phyloP scores from a whole-genome alignment of 2,888 invertebrate genomes.

The Lasiommata megera region DNA sequence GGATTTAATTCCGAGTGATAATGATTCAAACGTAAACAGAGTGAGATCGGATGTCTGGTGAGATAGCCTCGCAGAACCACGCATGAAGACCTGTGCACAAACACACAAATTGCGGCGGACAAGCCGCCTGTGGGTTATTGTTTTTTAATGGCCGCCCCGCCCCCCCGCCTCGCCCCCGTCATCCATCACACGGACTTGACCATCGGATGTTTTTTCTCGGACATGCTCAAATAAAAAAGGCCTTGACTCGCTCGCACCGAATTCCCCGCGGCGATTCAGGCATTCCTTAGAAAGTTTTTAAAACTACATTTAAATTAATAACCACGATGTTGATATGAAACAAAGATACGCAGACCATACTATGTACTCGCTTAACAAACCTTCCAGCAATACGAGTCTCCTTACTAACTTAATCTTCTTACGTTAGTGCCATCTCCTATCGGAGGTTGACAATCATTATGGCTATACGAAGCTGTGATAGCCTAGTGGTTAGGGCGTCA shows the following conservation, averaged over 20 bases:
- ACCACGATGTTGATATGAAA: constrained; percentile 36
- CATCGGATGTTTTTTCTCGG: constrained; percentile 39
- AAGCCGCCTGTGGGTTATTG: constrained; percentile 69
- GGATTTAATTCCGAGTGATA: no score
- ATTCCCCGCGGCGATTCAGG: constrained; percentile 67
- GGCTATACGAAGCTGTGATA: no score
- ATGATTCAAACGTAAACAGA: no score
- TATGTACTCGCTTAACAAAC: no score
- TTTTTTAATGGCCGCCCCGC: constrained; percentile 76
- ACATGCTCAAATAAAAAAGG: constrained; percentile 59
- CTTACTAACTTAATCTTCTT: no score
- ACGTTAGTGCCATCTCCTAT: no score
- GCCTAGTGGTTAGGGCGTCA: no score
- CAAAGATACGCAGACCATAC: background rate
- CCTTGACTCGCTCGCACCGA: constrained; percentile 36
- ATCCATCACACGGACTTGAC: constrained; percentile 59
- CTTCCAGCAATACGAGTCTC: no score
- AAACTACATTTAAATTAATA: constrained; percentile 75
- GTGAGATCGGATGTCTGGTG: background rate
- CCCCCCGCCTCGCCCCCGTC: constrained; percentile 59
- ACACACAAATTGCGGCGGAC: constrained; percentile 72
- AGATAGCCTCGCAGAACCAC: constrained; percentile 1
- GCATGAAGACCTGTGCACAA: constrained; percentile 61
- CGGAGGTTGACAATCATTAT: no score
- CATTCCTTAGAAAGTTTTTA: constrained; percentile 64